phyloP scores from a whole-genome alignment of 2,888 invertebrate species.

The Pantelozetes paolii region DNA sequence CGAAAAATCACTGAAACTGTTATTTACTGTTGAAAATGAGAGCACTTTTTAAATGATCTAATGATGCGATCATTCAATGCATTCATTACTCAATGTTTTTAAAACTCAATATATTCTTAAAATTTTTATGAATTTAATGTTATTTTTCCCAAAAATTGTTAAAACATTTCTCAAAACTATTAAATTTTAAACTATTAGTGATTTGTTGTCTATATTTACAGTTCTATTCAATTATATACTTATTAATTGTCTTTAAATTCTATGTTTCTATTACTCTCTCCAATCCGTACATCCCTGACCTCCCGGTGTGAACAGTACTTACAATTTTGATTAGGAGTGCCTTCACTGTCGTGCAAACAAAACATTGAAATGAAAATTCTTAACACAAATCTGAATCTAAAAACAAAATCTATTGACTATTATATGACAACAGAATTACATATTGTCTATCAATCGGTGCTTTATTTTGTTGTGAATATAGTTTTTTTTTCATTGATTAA shows the following conservation, averaged over 20 bases:
- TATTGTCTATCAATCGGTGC: slow-evolving; percentile 15
- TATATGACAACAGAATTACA: neutral
- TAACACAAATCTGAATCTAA: neutral
- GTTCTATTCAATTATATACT: neutral
- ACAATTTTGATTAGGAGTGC: slow-evolving; percentile 21
- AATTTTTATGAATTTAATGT: neutral
- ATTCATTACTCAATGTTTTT: neutral
- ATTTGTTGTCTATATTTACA: neutral
- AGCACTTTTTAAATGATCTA: slow-evolving; percentile 8
- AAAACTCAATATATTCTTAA: neutral
- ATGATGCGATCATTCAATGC: slow-evolving; percentile 8
- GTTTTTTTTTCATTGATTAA: neutral
- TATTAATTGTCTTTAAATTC: no score
- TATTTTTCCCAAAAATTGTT: slow-evolving; percentile 17
- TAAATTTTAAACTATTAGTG: no score
- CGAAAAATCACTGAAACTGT: neutral
- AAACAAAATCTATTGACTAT: no score
- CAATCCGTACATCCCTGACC: no score
- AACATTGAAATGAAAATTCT: neutral
- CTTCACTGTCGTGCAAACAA: slow-evolving; percentile 16
- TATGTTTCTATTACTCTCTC: no score
- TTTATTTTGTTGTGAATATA: slow-evolving; percentile 13
- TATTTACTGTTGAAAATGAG: neutral
- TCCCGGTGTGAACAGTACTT: slow-evolving; percentile 3
- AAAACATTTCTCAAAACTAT: neutral